These are phyloP conservation scores for Monochamus alternatus DNA, from an alignment of 2,888 invertebrate species.

Conservation along the genomic window DNA sequence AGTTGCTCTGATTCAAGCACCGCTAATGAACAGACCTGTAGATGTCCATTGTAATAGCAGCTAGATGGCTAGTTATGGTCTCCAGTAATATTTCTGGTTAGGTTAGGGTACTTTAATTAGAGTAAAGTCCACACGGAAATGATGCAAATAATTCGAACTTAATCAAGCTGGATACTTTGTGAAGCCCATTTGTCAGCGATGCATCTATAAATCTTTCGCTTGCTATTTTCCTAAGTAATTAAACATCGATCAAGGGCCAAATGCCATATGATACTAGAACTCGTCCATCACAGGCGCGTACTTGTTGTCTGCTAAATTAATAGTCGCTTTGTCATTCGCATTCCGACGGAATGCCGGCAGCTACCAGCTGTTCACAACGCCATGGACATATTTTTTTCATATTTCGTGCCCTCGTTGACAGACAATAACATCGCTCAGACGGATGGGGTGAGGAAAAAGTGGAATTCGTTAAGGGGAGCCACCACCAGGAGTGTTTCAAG, in stretches of 20 bases:
- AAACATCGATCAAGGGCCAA: conserved; percentile 38
- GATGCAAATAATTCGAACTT: conserved; percentile 32
- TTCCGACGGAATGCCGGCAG: conserved; percentile 4
- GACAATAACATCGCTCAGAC: conserved; percentile 22
- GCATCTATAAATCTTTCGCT: conserved; percentile 39
- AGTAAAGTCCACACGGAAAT: not conserved
- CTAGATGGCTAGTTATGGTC: no score
- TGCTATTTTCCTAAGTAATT: conserved; percentile 40
- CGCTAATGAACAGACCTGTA: no score
- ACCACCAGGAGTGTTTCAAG: not conserved
- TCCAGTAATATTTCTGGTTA: no score
- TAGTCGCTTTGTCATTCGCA: conserved; percentile 29
- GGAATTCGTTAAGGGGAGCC: conserved; percentile 6
- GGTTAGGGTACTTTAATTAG: no score
- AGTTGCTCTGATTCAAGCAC: no score
- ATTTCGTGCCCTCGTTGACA: conserved; percentile 25
- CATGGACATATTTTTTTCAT: conserved; percentile 34
- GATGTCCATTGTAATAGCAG: no score
- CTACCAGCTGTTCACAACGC: conserved; percentile 14
- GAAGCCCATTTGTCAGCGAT: conserved; percentile 34
- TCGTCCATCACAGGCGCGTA: conserved; percentile 34
- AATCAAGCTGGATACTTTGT: conserved; percentile 37
- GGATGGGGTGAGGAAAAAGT: conserved; percentile 3
- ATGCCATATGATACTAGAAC: conserved; percentile 35
- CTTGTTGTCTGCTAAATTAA: conserved; percentile 33